Percentiles rank a stretch among this genome's conserved stretches.
phyloP scores from a whole-genome alignment of 2,888 invertebrate genomes.

The Metallyticus violacea region DNA sequence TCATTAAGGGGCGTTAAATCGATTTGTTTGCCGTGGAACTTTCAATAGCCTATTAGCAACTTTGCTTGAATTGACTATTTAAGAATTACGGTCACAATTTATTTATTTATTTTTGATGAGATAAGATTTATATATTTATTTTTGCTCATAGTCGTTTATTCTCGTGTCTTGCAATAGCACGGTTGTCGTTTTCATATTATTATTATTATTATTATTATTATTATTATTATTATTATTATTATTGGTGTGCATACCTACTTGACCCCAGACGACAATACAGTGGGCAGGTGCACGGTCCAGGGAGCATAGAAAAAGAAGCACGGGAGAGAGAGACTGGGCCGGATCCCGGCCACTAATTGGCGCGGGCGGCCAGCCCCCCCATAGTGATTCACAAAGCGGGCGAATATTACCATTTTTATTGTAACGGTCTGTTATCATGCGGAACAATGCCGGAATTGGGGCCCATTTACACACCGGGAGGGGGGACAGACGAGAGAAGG shows the following conservation, averaged over 20 bases:
- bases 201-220: neutral
- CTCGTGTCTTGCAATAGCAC: too few relatives aligned
- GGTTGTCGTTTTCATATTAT: too few relatives aligned
- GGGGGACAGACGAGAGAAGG: neutral
- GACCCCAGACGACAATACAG: neutral
- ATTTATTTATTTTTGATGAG: too few relatives aligned
- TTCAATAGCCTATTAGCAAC: too few relatives aligned
- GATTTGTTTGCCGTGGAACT: too few relatives aligned
- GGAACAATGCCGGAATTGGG: slow-evolving; percentile 30
- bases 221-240: neutral
- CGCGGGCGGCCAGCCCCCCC: neutral
- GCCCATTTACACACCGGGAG: slow-evolving; percentile 23
- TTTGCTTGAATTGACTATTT: too few relatives aligned
- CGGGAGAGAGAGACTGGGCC: neutral
- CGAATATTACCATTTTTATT: slow-evolving; percentile 31
- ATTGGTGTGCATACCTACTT: neutral
- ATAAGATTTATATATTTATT: too few relatives aligned
- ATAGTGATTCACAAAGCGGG: slow-evolving; percentile 19
- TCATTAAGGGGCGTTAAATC: too few relatives aligned
- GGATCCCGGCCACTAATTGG: slow-evolving; percentile 13
- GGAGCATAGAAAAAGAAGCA: slow-evolving; percentile 5
- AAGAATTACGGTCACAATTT: too few relatives aligned
- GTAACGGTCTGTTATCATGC: slow-evolving; percentile 29
- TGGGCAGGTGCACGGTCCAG: slow-evolving; percentile 12
- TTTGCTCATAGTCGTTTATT: too few relatives aligned